Percentiles rank a stretch among this genome's conserved stretches.
phyloP scores from a whole-genome alignment of 2,888 invertebrate species.

The Ophioninae sp. region DNA sequence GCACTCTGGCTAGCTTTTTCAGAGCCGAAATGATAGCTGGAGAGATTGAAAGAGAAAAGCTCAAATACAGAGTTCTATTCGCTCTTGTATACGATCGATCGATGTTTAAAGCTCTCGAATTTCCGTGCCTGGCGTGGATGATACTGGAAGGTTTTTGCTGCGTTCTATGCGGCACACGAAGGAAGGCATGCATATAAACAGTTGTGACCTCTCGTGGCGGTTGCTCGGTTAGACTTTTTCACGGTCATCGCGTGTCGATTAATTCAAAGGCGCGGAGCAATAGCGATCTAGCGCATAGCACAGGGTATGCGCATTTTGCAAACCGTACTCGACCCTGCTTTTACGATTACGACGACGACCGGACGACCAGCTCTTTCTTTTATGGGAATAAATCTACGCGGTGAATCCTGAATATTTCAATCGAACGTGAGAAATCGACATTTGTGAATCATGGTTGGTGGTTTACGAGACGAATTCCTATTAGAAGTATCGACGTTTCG shows the following conservation, averaged over 20 bases:
- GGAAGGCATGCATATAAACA: conserved; percentile 13
- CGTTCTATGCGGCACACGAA: conserved; percentile 17
- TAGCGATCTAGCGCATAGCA: conserved; percentile 12
- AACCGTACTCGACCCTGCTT: conserved; percentile 39
- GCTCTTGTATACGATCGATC: conserved; percentile 26
- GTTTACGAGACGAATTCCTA: neutral
- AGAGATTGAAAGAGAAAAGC: conserved; percentile 1
- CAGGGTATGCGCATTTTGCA: conserved; percentile 7
- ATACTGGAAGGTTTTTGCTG: conserved; percentile 29
- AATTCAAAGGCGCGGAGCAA: conserved; percentile 39
- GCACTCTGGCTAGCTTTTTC: neutral
- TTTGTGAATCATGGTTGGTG: neutral
- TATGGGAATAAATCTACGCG: conserved; percentile 36
- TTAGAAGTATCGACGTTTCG: neutral
- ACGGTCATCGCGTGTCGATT: conserved; percentile 63
- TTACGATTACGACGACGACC: neutral
- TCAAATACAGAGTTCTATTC: neutral
- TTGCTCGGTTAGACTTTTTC: conserved; percentile 45
- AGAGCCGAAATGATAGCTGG: neutral
- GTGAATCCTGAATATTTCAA: neutral
- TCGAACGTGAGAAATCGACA: conserved; percentile 35
- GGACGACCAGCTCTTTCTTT: conserved; percentile 7
- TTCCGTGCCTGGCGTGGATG: conserved; percentile 19
- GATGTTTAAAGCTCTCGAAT: conserved; percentile 34
- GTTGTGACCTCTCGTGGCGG: conserved; percentile 52